Evolutionary conservation across 2,888 invertebrate species (phyloP), one percentile per base, ranked within the genome.

Genomic region (Cartodere bifasciata): DNA sequence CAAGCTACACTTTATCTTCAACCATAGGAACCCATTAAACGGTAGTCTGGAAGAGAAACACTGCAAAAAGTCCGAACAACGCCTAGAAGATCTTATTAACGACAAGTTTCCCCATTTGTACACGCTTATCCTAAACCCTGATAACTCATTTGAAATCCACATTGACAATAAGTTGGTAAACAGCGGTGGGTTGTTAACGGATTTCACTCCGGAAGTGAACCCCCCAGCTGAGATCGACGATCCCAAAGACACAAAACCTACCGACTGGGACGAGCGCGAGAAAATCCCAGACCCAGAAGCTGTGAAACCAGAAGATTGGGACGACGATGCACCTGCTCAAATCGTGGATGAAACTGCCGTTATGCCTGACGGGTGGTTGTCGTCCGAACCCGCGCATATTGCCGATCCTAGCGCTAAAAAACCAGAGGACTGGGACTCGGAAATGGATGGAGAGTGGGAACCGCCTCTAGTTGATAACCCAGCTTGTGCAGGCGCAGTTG

Each of bases 361-460:
- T 2, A 86, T 82, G 57, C 95, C 95, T 0, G 77, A 73, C 10
- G 90, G 84, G 10, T 97, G 95, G 95, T 65, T 95, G 16, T 92
- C 92, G 44, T 75, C 90, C 47, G 95, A 95, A 58, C 77, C 82
- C 0, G 75, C 81, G 29, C 80, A 82, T 63, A 72, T 85, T 32
- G 75, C 88, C 2, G 95, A 98, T 63, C 80, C 87, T 0, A 72
- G 73, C 26, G 87, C 94, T 0, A 63, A 65, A 31, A 90, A 87
- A 60, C 97, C 97, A 0, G 74, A 70, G 0, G 97, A 98, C 60
- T 98, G 97, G 94, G 97, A 98, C 59, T 75, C 81, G 11, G 94
- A 95, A 42, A 97, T 97, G 82, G 98, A 98, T 62, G 98, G 98
- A 2, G 84, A 85, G 53, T 99, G 97, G 97, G 97, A 97, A 60